phyloP scores from a whole-genome alignment of 2,797 vertebrate genomes.

The Malurus leucopterus region DNA sequence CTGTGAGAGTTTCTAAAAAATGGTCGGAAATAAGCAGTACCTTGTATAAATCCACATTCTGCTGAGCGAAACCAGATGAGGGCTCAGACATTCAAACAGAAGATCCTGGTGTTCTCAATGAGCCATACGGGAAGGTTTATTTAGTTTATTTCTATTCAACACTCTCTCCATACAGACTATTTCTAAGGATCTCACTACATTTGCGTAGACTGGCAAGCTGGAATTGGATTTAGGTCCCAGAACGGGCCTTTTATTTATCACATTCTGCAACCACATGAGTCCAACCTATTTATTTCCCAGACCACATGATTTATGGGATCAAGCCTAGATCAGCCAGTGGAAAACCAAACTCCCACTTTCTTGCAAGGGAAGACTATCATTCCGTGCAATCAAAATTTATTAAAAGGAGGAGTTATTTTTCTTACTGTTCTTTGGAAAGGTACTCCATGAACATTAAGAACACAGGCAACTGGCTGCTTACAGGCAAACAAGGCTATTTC shows the following conservation, averaged over 20 bases:
- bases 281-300: slow-evolving; percentile 4
- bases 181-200: slow-evolving; percentile 25
- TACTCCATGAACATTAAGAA: not conserved
- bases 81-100: slow-evolving; percentile 23
- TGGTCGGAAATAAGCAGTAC: slow-evolving; percentile 28
- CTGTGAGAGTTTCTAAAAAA: slow-evolving; percentile 35
- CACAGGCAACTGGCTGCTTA: not conserved
- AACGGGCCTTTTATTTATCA: slow-evolving; percentile 32
- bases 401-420: slow-evolving; percentile 9
- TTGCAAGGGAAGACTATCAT: slow-evolving; percentile 3
- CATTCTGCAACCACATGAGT: slow-evolving; percentile 10
- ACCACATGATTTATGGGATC: slow-evolving; percentile 43
- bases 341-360: slow-evolving; percentile 29
- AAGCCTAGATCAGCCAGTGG: not conserved
- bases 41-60: slow-evolving; percentile 37
- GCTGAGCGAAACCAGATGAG: slow-evolving; percentile 33
- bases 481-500: not conserved
- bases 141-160: slow-evolving; percentile 47
- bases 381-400: not conserved
- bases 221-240: slow-evolving; percentile 50
- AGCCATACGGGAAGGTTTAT: slow-evolving; percentile 38
- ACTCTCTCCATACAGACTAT: not conserved
- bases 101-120: slow-evolving; percentile 47
- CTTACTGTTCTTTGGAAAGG: not conserved
- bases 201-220: slow-evolving; percentile 44